Conservation (phyloP, 2,113 vertebrate genomes). For the Lophochroa leadbeateri region DNA sequence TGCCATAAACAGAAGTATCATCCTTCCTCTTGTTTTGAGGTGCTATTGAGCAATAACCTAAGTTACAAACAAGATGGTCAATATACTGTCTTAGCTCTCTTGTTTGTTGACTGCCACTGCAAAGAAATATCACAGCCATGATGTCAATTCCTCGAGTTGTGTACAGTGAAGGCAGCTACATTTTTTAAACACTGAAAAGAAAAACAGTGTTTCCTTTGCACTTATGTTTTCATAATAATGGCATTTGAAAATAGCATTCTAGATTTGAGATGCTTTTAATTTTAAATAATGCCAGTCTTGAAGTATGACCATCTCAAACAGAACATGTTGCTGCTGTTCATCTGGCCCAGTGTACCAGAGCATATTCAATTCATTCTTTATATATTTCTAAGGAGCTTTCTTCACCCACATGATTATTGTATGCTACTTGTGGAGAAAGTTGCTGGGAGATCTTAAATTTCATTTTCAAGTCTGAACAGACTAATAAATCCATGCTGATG, state of each 20-base stretch:
- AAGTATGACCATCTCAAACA: background rate
- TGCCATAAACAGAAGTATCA: accelerated
- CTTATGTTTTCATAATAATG: background rate
- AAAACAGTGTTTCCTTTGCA: background rate
- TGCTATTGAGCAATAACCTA: background rate
- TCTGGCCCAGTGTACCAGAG: background rate
- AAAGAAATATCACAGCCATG: background rate
- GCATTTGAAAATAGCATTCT: background rate
- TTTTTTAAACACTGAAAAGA: background rate
- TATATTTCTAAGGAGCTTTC: background rate
- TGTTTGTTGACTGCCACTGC: background rate
- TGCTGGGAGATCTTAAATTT: background rate
- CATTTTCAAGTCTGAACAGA: background rate
- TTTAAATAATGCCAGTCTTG: background rate
- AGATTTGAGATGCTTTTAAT: background rate
- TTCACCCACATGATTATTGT: background rate
- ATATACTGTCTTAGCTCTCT: background rate
- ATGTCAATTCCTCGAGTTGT: background rate
- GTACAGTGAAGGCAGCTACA: background rate
- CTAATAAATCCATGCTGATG: background rate
- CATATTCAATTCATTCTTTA: background rate
- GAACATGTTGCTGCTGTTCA: background rate
- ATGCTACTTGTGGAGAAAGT: background rate
- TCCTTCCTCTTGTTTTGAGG: background rate
- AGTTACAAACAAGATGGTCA: background rate